These are phyloP conservation scores for Myxocyprinus asiaticus DNA, from an alignment of 2,113 vertebrate species.

Conservation along the genomic window DNA sequence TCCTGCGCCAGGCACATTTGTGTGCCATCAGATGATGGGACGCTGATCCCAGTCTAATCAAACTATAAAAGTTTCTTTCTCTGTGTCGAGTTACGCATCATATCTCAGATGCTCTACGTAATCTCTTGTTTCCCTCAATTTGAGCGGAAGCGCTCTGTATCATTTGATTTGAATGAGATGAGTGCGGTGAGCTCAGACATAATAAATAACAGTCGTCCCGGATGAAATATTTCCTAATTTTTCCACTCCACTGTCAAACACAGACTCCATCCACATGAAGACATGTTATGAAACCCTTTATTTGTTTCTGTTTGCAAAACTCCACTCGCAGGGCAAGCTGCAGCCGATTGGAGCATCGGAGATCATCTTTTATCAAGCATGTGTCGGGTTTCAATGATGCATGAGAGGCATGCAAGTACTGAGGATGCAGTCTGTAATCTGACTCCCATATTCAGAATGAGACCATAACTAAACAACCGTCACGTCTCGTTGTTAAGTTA, in stretches of 20 bases:
- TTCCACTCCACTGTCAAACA: slow-evolving; percentile 18
- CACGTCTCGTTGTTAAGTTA: not conserved
- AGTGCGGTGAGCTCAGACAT: slow-evolving; percentile 36
- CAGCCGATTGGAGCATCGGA: slow-evolving; percentile 31
- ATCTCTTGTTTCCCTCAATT: slow-evolving; percentile 21
- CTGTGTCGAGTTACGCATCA: slow-evolving; percentile 15
- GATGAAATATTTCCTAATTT: slow-evolving; percentile 26
- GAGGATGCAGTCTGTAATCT: slow-evolving; percentile 21
- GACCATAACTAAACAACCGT: slow-evolving; percentile 6
- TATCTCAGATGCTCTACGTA: slow-evolving; percentile 1
- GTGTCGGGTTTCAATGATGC: slow-evolving; percentile 48
- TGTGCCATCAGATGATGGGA: slow-evolving; percentile 19
- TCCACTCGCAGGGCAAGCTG: slow-evolving; percentile 14
- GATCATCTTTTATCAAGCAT: slow-evolving; percentile 40
- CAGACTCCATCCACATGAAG: slow-evolving; percentile 16
- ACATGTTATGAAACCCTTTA: slow-evolving; percentile 13
- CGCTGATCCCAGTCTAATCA: slow-evolving; percentile 23
- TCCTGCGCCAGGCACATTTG: slow-evolving; percentile 25
- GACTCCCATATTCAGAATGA: not conserved
- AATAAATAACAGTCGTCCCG: slow-evolving; percentile 29
- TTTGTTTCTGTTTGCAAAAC: slow-evolving; percentile 22
- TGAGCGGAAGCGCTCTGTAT: not conserved
- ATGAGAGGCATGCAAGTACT: slow-evolving; percentile 43
- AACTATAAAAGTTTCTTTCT: slow-evolving; percentile 7
- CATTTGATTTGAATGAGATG: slow-evolving; percentile 40